These are phyloP conservation scores for Atta colombica DNA, from an alignment of 1,140 invertebrate species.

Conservation along the genomic window DNA sequence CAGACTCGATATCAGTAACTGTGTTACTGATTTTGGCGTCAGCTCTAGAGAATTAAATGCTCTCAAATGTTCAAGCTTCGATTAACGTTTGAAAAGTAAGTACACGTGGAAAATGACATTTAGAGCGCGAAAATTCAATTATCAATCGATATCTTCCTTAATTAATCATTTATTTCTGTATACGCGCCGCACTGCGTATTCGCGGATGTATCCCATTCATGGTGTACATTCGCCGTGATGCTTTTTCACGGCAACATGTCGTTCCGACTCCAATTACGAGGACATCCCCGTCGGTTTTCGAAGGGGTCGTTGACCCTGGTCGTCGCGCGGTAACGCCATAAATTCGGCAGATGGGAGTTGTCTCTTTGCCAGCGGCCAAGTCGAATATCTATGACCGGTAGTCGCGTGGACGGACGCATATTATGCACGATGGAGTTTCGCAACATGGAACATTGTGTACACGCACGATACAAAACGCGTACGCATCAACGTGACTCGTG, in stretches of 20 bases:
- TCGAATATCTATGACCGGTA: slow-evolving; percentile 37
- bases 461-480: background rate
- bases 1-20: no score
- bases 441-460: background rate
- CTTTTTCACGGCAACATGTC: slow-evolving; percentile 44
- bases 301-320: slow-evolving; percentile 33
- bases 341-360: slow-evolving; percentile 53
- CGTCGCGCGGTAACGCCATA: slow-evolving; percentile 51
- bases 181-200: background rate
- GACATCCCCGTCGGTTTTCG: slow-evolving; percentile 52
- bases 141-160: background rate
- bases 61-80: background rate
- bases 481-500: background rate
- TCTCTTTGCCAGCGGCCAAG: slow-evolving; percentile 48
- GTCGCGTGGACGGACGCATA: background rate
- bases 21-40: no score
- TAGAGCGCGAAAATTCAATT: background rate
- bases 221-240: slow-evolving; percentile 10
- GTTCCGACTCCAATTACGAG: slow-evolving; percentile 52
- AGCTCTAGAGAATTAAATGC: no score
- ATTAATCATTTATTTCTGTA: slow-evolving; percentile 16
- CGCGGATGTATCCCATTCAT: background rate
- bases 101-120: background rate
- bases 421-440: slow-evolving; percentile 24
- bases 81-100: background rate